Base-by-base conservation (phyloP, 2,113 vertebrate species). In the Paradoxurus hermaphroditus region DNA sequence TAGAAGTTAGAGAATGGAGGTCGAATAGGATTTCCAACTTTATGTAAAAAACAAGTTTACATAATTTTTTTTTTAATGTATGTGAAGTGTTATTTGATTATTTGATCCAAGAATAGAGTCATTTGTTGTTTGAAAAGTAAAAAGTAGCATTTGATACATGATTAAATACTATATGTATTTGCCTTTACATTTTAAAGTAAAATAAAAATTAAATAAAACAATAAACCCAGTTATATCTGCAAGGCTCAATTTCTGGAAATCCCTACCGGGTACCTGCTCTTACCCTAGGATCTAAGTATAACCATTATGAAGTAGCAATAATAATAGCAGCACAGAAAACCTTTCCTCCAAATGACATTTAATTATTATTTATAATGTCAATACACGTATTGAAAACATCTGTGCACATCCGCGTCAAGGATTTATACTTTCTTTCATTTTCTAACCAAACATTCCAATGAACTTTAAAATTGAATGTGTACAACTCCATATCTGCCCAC, bases 311-410 rank as follows among this genome's bases (percentile, higher is more conserved):
- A 83, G 5, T 36, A 44, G n/a, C 11, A 65, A 27, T 49, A 78
- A 53, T 25, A 51, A 23, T 3, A 36, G 15, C 13, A 72, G 23
- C 44, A 21, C 16, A 81, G 46, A 19, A 78, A 89, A 25, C 11
- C 10, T 44, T 94, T 56, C 56, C 46, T 92, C 68, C 13, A 88
- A 93, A 91, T 95, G 84, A 79, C 53, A 4, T 85, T 90, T 73
- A 39, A 46, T 77, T 93, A 72, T 85, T 95, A 96, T 95, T 97
- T 95, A 96, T 96, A 96, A 96, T 96, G 78, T 98, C 51, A 68
- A 88, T 88, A 59, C 16, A 56, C 96, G 94, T 96, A 97, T 94
- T 98, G 96, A 97, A 98, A 97, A 93, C 97, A 98, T 95, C 96
- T 98, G 98, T 96, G 59, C 14, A 11, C 31, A 77, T 97, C 88